phyloP scores from a whole-genome alignment of 2,113 vertebrate genomes.

The Carettochelys insculpta region DNA sequence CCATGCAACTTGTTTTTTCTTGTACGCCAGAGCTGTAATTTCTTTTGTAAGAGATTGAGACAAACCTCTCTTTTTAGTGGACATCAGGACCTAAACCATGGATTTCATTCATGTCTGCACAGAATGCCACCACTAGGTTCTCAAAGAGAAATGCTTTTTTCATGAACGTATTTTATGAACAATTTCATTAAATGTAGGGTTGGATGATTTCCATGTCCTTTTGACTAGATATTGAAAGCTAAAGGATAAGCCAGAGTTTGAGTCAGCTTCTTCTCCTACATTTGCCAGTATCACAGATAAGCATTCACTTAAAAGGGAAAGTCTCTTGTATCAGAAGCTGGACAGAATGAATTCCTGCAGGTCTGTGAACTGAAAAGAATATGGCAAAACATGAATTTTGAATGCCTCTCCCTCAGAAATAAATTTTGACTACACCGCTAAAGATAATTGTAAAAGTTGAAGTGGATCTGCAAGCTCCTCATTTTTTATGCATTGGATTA shows the following conservation, averaged over 20 bases:
- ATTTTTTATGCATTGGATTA: not conserved
- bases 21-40: not conserved
- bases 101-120: not conserved
- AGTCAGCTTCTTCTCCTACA: not conserved
- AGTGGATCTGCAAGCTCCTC: not conserved
- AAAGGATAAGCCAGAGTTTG: not conserved
- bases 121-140: not conserved
- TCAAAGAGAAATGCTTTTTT: not conserved
- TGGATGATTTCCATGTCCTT: not conserved
- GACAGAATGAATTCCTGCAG: not conserved
- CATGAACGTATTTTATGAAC: not conserved
- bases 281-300: not conserved
- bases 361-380: not conserved
- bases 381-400: not conserved
- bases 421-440: not conserved
- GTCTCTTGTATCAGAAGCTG: not conserved
- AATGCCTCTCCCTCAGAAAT: not conserved
- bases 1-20: not conserved
- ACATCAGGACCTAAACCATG: accelerated
- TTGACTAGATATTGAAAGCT: not conserved
- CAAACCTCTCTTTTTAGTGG: not conserved
- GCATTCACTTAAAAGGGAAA: not conserved
- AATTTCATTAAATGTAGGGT: not conserved
- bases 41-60: not conserved
- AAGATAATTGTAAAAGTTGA: not conserved